Evolutionary conservation across 2,113 vertebrate species (phyloP).

Genomic region (Proterorhinus semilunaris): DNA sequence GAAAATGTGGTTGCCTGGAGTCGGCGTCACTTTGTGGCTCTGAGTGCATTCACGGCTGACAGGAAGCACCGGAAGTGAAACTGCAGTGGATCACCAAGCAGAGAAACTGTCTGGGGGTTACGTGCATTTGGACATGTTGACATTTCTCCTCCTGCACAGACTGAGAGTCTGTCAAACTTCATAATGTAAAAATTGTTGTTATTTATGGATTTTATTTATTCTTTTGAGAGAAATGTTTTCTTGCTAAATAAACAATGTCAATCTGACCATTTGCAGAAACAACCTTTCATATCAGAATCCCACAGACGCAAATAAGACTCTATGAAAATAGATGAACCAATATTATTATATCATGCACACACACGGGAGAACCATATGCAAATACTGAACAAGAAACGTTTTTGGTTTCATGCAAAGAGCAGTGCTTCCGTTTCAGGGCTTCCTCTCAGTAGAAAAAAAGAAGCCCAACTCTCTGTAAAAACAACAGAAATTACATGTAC

Average conservation of each 20-base stretch:
- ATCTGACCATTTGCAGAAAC: not conserved
- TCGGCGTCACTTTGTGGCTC: not conserved
- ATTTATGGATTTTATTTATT: not conserved
- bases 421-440: conserved; percentile 50
- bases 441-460: conserved; percentile 14
- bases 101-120: conserved; percentile 18
- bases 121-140: conserved; percentile 5
- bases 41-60: conserved; percentile 9
- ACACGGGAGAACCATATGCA: conserved; percentile 36
- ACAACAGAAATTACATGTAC: not conserved
- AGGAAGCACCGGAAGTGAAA: conserved; percentile 46
- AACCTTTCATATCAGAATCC: conserved; percentile 15
- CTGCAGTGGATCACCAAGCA: conserved; percentile 9
- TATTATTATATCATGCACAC: not conserved
- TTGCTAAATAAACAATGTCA: not conserved
- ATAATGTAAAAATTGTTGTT: not conserved
- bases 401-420: conserved; percentile 24
- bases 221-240: not conserved
- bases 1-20: not conserved
- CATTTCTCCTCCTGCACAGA: not conserved
- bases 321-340: conserved; percentile 11
- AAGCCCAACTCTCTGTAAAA: conserved; percentile 1
- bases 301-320: conserved; percentile 3
- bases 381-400: conserved; percentile 35
- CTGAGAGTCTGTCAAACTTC: not conserved